These are phyloP conservation scores for Proales similis DNA, from an alignment of 1,140 invertebrate genomes.

Conservation along the genomic window DNA sequence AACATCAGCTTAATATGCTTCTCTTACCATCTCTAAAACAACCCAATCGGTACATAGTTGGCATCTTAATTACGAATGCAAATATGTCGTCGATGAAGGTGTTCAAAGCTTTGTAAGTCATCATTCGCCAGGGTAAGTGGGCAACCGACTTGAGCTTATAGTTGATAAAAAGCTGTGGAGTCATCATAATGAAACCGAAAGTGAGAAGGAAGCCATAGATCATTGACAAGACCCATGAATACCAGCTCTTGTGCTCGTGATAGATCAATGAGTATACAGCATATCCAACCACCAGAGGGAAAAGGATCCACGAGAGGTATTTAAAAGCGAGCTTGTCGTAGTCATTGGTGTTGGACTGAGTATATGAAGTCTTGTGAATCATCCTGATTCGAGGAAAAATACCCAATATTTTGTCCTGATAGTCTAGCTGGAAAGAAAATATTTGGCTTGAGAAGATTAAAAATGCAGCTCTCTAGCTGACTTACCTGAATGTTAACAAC, in stretches of 20 bases:
- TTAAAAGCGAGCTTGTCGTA: constrained; percentile 69
- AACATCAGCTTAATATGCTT: constrained; percentile 6
- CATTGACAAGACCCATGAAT: constrained; percentile 77
- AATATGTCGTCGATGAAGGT: constrained; percentile 99
- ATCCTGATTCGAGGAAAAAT: constrained; percentile 1
- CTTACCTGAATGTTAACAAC: constrained; percentile 54
- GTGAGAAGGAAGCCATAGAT: constrained; percentile 95
- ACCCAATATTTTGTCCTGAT: constrained; percentile 24
- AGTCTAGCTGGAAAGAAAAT: not conserved
- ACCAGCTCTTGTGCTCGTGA: constrained; percentile 96
- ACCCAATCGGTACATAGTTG: constrained; percentile 81
- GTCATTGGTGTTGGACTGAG: constrained; percentile 20
- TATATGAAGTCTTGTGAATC: constrained; percentile 19
- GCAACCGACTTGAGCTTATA: constrained; percentile 98
- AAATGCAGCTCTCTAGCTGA: not conserved
- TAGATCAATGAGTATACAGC: constrained; percentile 93
- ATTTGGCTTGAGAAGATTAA: not conserved
- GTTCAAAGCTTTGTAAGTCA: constrained; percentile 99
- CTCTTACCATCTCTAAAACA: constrained; percentile 84
- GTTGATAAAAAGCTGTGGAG: constrained; percentile 96
- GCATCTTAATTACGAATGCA: constrained; percentile 99
- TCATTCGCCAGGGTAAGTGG: constrained; percentile 96
- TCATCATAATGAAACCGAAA: constrained; percentile 99
- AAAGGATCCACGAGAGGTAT: constrained; percentile 89
- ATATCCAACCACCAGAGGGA: constrained; percentile 83